Base-by-base conservation (phyloP, 2,888 invertebrate genomes). In the Brachypalpus laphriformis region DNA sequence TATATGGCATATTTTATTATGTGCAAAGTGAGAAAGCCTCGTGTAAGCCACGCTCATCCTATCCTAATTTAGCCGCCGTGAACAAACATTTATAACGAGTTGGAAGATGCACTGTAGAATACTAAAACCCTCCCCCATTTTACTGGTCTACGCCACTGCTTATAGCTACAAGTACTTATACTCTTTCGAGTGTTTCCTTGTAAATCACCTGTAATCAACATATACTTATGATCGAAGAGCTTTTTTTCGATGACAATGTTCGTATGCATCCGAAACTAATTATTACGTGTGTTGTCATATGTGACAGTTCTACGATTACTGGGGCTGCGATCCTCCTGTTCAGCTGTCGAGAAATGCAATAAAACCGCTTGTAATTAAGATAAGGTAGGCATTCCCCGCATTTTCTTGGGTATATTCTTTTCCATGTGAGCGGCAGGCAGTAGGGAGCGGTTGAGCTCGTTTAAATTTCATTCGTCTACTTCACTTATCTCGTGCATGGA, bases 291-390 rank as follows among this genome's bases (percentile, higher is more conserved):
- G 81, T 85, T 81, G 85, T 81, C 81, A 80, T 63, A 49, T 68
- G 68, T 59, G 83, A 80, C 83, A 83, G 80, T 74, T 80, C 80
- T 74, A 74, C 74, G 83, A 83, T 80, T 77, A 57, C 63, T 63
- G 8, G 34, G 25, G 54, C 81, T 81, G 65, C 70, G 68, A 83
- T 78, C 72, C 83, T 86, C 77, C 77, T 86, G 88, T 87, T 87
- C 87, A 87, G 87, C 87, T 88, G 87, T 87, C 87, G 86, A 85
- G 87, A 87, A 87, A 87, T 87, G 87, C 88, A 87, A 88, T 88
- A 87, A 88, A 87, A 86, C 81, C 83, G 83, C 87, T 82, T 87
- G 83, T 87, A 87, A 88, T 88, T 88, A 87, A 88, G 88, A 88
- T 88, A 87, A 88, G 87, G 87, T 65, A 86, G 75, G 70, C 70